Base-by-base conservation (phyloP, 2,113 vertebrate genomes). In the Oncorhynchus kisutch region DNA sequence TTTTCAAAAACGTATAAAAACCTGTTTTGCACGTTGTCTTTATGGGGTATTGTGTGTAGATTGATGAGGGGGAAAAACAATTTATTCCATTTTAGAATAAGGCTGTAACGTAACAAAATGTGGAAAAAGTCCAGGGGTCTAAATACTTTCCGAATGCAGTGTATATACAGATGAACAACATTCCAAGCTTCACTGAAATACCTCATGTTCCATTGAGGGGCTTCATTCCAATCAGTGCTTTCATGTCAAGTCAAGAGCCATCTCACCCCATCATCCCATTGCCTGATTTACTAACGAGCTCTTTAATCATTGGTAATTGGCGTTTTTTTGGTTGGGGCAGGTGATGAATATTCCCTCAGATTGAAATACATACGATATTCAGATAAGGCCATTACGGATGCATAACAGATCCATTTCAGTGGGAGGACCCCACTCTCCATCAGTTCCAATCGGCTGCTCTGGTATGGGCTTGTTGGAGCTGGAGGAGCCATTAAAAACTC, bases 381-480 rank as follows among this genome's bases (percentile, higher is more conserved):
- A 57, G 20, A 6, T 57, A 20, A 45, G 39, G 22, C 13, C 69
- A 51, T 71, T 71, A 71, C 8, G 5, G 48, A 8, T 16, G 48
- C 11, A 22, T 16, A 27, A 27, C n/a, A 20, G 18, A 51, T 9
- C 12, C 45, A 51, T 6, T 22, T 16, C 20, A 48, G 34, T 39
- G 39, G 39, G 39, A 39, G 39, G 39, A 1, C 3, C 20, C 68
- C 68, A 8, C 48, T 13, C 34, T 39, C 39, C 45, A 49, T 70
- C 68, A 20, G 12, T 70, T 45, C 51, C 68, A 48, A 70, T 70
- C 57, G 73, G 67, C 49, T 2, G 51, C 65, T 57, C 45, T 67
- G n/a, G 71, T 54, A 22, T 45, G 39, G 39, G 39, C 39, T 62
- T 60, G 9, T 4, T 20, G n/a, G 45, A n/a, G 18, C n/a, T n/a